Conservation (phyloP, 1,140 invertebrate genomes). For the Tribolium madens region DNA sequence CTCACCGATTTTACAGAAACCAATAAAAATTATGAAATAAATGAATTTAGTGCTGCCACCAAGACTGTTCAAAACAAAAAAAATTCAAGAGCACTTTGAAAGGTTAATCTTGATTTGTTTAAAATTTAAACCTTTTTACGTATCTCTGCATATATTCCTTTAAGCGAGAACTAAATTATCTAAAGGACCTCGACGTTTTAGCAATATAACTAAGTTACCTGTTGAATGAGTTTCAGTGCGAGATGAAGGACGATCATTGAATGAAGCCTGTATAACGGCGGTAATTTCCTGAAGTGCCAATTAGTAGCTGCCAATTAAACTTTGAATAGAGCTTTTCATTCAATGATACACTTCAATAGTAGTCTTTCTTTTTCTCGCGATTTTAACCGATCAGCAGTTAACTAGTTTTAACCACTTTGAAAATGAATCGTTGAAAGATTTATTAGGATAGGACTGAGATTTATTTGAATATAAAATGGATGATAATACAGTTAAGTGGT, state of each 20-base stretch:
- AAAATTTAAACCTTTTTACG: too few relatives aligned
- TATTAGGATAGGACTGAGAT: not conserved
- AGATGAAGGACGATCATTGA: conserved; percentile 29
- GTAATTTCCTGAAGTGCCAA: conserved; percentile 49
- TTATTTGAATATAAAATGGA: conserved; percentile 1
- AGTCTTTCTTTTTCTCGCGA: not conserved
- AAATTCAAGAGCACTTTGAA: too few relatives aligned
- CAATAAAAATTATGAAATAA: too few relatives aligned
- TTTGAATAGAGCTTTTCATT: conserved; percentile 39
- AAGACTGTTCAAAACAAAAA: too few relatives aligned
- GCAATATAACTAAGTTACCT: conserved; percentile 39
- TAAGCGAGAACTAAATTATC: conserved; percentile 9
- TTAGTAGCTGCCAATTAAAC: conserved; percentile 37
- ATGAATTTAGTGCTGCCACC: too few relatives aligned
- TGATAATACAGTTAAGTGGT: conserved; percentile 21
- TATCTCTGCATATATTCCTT: not conserved
- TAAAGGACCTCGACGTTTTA: conserved; percentile 10
- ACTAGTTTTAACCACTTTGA: not conserved
- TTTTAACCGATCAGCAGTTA: not conserved
- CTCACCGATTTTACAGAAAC: too few relatives aligned
- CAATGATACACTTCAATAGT: not conserved
- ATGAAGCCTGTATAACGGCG: conserved; percentile 43
- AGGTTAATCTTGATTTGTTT: too few relatives aligned
- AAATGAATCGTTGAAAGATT: not conserved
- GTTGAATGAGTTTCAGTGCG: conserved; percentile 39